Evolutionary conservation across 1,140 invertebrate genomes (phyloP), one percentile per base, ranked within the genome.

Genomic region (Drosophila kikkawai): DNA sequence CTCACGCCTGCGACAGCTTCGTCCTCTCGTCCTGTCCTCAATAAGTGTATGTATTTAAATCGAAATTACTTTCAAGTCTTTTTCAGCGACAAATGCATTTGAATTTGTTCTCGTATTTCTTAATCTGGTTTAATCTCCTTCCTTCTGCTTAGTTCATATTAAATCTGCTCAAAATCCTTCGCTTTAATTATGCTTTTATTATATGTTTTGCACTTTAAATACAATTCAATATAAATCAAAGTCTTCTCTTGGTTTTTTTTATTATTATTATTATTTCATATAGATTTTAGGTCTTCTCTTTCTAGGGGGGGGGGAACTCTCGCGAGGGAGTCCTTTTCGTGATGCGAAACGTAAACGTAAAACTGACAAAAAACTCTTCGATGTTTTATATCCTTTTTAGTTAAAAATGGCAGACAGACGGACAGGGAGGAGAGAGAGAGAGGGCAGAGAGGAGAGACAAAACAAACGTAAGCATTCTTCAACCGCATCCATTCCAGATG

Each of bases 71-170:
- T 82, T 91, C 88, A 91, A 91, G 88, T 91, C 88, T 91, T 91
- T 56, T 91, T 91, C 88, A 91, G 88, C 88, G 83, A 91, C 88
- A 91, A 91, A 91, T 91, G 88, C 88, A 91, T 91, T 91, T 84
- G 85, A 86, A 86, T 86, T 86, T 86, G 83, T 87, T 86, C 83
- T 87, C 83, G 81, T 73, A 73, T 73, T 73, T 80, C 76, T 79
- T 70, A 81, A 81, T 81, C 47, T 45, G 60, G 57, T 70, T 80
- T 55, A 63, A 64, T 79, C 67, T 39, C 50, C 78, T 79, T 65
- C 6, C 74, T 65, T 39, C 36, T 39, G 53, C 53, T 55, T 81
- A 80, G 61, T 70, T 74, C 79, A 75, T 81, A 85, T 88, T 84
- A 74, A 88, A 90, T 90, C 73, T 90, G 67, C 75, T 90, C 85